These are phyloP conservation scores for Dicycla oo DNA, from an alignment of 2,888 invertebrate genomes.

Conservation along the genomic window DNA sequence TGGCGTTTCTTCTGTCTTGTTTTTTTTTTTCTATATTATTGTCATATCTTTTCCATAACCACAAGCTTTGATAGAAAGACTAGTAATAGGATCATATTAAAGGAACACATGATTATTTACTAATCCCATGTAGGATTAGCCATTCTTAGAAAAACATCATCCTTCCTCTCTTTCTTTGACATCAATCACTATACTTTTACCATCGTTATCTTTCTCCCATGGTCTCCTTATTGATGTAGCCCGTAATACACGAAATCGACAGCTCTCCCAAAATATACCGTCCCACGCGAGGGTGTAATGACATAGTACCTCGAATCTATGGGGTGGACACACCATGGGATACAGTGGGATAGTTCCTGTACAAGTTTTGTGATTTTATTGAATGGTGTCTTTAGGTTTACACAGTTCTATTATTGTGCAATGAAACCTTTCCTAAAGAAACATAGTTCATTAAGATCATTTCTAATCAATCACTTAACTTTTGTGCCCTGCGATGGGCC, in stretches of 20 bases:
- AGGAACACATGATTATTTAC: too few species aligned
- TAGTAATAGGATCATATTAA: too few species aligned
- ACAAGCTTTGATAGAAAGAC: too few species aligned
- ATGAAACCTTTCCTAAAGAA: not conserved
- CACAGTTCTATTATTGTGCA: not conserved
- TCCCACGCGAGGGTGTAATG: slow-evolving; percentile 78
- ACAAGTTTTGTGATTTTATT: not conserved
- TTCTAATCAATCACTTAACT: not conserved
- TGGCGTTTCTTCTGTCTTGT: too few species aligned
- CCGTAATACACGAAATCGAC: slow-evolving; percentile 65
- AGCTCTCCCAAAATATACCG: slow-evolving; percentile 72
- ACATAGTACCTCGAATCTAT: slow-evolving; percentile 63
- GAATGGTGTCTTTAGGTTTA: not conserved
- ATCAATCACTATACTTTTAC: slow-evolving; percentile 10
- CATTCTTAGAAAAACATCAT: not conserved
- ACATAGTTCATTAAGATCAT: not conserved
- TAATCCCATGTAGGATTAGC: too few species aligned
- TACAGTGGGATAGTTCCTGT: slow-evolving; percentile 24
- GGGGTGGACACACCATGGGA: slow-evolving; percentile 53
- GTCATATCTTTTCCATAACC: too few species aligned
- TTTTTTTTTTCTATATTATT: too few species aligned
- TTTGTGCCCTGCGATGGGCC: not conserved
- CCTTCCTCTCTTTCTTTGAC: not conserved
- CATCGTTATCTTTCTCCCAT: slow-evolving; percentile 24
- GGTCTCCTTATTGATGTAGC: slow-evolving; percentile 36